Evolutionary conservation across 1,140 invertebrate species (phyloP), one percentile per base, ranked within the genome.

Genomic region (Pachypeltis micranthus): DNA sequence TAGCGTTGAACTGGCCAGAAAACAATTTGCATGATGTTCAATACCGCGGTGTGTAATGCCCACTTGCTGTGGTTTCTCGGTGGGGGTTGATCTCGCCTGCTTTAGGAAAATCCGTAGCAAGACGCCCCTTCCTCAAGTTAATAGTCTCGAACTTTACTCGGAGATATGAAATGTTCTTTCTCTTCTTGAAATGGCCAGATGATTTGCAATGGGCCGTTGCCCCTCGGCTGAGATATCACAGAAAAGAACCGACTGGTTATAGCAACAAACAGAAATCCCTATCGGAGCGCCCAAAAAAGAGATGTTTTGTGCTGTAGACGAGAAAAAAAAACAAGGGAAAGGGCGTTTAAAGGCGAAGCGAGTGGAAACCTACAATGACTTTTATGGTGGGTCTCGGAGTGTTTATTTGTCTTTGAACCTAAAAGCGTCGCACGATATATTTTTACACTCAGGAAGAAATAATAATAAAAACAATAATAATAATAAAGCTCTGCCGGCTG

Each of bases 21-120:
- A 16, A 34, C 28, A 31, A 26, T 59, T 59, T 59, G 57, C 57
- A 59, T 59, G 31, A 59, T 59, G 31, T 59, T 59, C 57, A 59
- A 59, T 59, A 59, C 57, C 29, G 14, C 4, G 28, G 57, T 28
- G 57, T 7, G 14, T 10, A 51, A 51, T n/a, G n/a, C n/a, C n/a
- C n/a, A n/a, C n/a, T n/a, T n/a, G n/a, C n/a, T n/a, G n/a, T n/a
- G n/a, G n/a, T n/a, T n/a, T n/a, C n/a, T n/a, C n/a, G n/a, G n/a
- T n/a, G n/a, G n/a, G n/a, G n/a, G n/a, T 47, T 47, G n/a, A 19
- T 47, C 44, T 47, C n/a, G 24, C 44, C 44, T 23, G 44, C 14
- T 47, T 47, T n/a, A 10, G 2, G 24, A 47, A 23, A 23, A 23
- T 23, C 44, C 44, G 44, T n/a, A n/a, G n/a, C n/a, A n/a, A n/a